These are phyloP conservation scores for Dicentrarchus labrax DNA, from an alignment of 2,113 vertebrate genomes.

Conservation along the genomic window DNA sequence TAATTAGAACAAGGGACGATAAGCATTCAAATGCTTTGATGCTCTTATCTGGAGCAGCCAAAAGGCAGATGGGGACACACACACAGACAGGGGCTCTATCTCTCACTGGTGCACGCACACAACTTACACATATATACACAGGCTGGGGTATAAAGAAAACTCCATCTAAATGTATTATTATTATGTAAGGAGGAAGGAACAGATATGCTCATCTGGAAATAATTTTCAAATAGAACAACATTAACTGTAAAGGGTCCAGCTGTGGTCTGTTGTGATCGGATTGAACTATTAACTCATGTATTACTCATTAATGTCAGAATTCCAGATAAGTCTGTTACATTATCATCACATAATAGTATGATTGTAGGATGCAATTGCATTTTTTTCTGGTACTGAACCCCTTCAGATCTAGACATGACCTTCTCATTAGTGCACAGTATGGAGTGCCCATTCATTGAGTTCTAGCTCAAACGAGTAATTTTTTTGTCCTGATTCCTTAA, in stretches of 20 bases:
- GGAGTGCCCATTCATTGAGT: neutral
- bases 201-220: neutral
- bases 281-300: neutral
- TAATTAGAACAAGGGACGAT: slow-evolving; percentile 67
- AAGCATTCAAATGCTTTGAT: slow-evolving; percentile 67
- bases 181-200: neutral
- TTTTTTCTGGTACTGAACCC: neutral
- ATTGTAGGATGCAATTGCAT: too few species aligned
- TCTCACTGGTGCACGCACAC: neutral
- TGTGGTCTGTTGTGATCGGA: neutral
- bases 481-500: too few species aligned
- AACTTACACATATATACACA: neutral
- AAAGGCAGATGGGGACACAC: slow-evolving; percentile 42
- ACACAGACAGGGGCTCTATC: slow-evolving; percentile 9
- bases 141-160: neutral
- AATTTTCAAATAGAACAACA: neutral
- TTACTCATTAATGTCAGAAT: neutral
- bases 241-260: neutral
- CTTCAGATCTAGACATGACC: neutral
- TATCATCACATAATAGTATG: too few species aligned
- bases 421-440: neutral
- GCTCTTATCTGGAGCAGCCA: slow-evolving; percentile 60
- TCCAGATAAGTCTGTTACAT: neutral
- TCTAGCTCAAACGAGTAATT: too few species aligned
- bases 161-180: too few species aligned